Evolutionary conservation across 1,140 invertebrate genomes (phyloP).

Genomic region (Monomorium pharaonis): DNA sequence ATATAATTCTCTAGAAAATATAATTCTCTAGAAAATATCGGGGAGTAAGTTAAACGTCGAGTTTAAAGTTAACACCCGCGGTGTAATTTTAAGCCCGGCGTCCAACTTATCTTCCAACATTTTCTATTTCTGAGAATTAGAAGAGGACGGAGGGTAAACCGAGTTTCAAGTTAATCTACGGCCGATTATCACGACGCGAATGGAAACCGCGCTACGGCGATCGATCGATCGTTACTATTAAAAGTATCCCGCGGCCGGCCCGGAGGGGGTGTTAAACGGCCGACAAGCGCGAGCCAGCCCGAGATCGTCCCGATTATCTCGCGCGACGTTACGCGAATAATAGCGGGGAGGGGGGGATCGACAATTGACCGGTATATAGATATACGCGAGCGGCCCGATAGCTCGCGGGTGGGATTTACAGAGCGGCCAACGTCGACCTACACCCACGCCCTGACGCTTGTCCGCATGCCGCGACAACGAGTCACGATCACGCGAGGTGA

Average conservation of each 20-base stretch:
- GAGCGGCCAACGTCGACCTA: background rate
- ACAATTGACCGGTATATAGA: background rate
- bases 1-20: no score
- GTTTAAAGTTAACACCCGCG: no score
- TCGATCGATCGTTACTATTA: background rate
- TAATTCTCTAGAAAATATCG: no score
- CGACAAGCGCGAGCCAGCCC: background rate
- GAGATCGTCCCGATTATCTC: background rate
- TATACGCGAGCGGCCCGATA: background rate
- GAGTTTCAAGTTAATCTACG: no score
- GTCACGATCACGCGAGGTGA: conserved; percentile 13
- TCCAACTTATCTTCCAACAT: no score
- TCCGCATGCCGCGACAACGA: conserved; percentile 11
- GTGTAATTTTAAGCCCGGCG: no score
- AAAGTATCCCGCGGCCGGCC: background rate
- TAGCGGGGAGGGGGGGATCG: no score
- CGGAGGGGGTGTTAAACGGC: no score
- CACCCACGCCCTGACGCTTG: background rate
- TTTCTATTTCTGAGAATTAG: no score
- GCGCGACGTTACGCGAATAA: background rate
- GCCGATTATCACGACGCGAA: no score
- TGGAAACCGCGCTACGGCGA: background rate
- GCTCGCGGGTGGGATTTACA: background rate
- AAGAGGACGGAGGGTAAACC: no score
- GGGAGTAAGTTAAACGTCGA: no score